Evolutionary conservation across 2,797 vertebrate genomes (phyloP), one percentile per base, ranked within the genome.

Genomic region (Rhinogobio ventralis): DNA sequence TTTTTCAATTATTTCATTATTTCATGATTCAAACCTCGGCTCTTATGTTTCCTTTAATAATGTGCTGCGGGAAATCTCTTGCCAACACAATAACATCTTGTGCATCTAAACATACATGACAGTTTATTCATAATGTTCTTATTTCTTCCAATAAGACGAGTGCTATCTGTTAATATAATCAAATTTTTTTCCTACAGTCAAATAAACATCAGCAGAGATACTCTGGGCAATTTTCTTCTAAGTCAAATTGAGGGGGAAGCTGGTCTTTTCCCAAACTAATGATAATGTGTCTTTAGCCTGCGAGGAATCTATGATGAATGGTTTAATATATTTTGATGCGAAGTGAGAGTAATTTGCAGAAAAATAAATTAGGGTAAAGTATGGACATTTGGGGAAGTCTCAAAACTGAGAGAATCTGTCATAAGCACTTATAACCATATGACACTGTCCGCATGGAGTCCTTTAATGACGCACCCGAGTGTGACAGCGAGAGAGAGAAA

Each of bases 291-390:
- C 72, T 86, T 86, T 72, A 57, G 78, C 72, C 30, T 46, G 28
- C 53, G 53, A 20, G 42, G 77, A 45, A 55, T 79, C 67, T 49
- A 79, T 85, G 84, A 89, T 46, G 45, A 89, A 89, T 87, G 85
- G 83, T 85, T 89, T 89, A 87, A 92, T 91, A 88, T 90, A 84
- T 85, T 80, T 87, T 90, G 86, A 89, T 84, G 85, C 84, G 78
- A 84, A 75, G 67, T 85, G 73, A 87, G 85, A 85, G 89, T 86
- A 87, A 90, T 91, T 91, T 88, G 81, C 83, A 86, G 85, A 89
- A 89, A 82, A 90, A 89, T 89, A 90, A 90, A 89, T 89, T 64
- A 42, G 62, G 80, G 88, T 81, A n/a, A 84, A 89, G 86, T 81
- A 46, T 45, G 46, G 42, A 66, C 45, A 49, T 81, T 72, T 80